These are phyloP conservation scores for Tachina lurida DNA, from an alignment of 2,888 invertebrate genomes.

Conservation along the genomic window DNA sequence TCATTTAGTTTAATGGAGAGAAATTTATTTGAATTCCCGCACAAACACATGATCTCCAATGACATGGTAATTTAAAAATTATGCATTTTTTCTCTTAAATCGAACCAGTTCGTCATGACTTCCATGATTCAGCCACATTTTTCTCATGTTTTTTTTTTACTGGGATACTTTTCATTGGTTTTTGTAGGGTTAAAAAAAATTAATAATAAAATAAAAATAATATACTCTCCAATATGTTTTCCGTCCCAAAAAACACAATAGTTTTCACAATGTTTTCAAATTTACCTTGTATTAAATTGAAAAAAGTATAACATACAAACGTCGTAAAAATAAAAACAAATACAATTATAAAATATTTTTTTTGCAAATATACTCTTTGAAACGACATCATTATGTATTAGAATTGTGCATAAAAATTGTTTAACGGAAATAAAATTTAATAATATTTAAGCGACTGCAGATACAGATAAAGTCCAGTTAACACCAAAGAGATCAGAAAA, in stretches of 20 bases:
- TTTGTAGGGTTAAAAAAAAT: background rate
- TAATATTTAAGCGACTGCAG: constrained; percentile 18
- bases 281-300: constrained; percentile 26
- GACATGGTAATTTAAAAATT: no score
- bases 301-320: constrained; percentile 17
- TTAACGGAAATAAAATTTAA: constrained; percentile 39
- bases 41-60: no score
- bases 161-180: no score
- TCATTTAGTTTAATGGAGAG: no score
- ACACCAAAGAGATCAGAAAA: background rate
- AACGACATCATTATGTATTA: constrained; percentile 8
- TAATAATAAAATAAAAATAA: background rate
- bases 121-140: no score
- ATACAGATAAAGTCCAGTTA: background rate
- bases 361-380: constrained; percentile 34
- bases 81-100: no score
- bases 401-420: constrained; percentile 30
- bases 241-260: constrained; percentile 36
- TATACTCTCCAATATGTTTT: constrained; percentile 14
- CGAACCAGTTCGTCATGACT: no score
- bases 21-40: no score
- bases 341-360: constrained; percentile 23
- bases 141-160: no score
- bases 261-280: constrained; percentile 53
- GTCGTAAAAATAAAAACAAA: constrained; percentile 17